Evolutionary conservation across 35 echinoderm and acorn worm genomes (phyloP).

Genomic region (Ptychodera flava): DNA sequence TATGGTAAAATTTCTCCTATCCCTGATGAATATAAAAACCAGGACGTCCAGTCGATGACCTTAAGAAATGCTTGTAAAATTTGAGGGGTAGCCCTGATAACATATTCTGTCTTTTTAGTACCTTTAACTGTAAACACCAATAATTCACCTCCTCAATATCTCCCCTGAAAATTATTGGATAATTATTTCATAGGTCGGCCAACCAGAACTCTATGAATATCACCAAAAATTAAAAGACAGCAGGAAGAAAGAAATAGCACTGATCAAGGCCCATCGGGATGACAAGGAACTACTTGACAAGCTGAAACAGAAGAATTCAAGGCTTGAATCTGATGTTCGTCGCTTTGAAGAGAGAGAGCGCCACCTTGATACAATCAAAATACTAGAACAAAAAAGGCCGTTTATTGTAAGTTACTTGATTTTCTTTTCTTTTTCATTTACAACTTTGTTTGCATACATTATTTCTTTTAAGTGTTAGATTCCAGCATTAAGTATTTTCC

Average conservation of each 20-base stretch:
- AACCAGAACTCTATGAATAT: slow-evolving; percentile 50
- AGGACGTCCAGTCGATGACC: too few relatives aligned
- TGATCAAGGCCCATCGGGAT: slow-evolving; percentile 54
- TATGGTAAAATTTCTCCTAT: too few relatives aligned
- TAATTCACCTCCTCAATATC: too few relatives aligned
- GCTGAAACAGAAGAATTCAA: slow-evolving; percentile 42
- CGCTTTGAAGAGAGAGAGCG: slow-evolving; percentile 58
- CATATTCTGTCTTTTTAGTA: too few relatives aligned
- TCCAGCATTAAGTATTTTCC: background rate
- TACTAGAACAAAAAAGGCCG: slow-evolving; percentile 80
- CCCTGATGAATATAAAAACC: too few relatives aligned
- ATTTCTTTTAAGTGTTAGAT: background rate
- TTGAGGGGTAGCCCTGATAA: too few relatives aligned
- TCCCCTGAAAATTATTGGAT: too few relatives aligned
- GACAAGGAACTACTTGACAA: slow-evolving; percentile 46
- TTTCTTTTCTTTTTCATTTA: background rate
- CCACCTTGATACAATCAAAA: slow-evolving; percentile 65
- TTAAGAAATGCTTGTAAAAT: too few relatives aligned
- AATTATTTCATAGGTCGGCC: slow-evolving; percentile 41
- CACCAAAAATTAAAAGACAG: slow-evolving; percentile 64
- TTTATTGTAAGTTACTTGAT: slow-evolving; percentile 72
- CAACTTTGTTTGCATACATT: background rate
- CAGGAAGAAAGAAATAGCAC: slow-evolving; percentile 52
- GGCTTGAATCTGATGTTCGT: slow-evolving; percentile 68
- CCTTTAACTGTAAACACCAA: too few relatives aligned